Evolutionary conservation across 2,888 invertebrate genomes (phyloP).

Genomic region (Fissipunctia ypsillon): DNA sequence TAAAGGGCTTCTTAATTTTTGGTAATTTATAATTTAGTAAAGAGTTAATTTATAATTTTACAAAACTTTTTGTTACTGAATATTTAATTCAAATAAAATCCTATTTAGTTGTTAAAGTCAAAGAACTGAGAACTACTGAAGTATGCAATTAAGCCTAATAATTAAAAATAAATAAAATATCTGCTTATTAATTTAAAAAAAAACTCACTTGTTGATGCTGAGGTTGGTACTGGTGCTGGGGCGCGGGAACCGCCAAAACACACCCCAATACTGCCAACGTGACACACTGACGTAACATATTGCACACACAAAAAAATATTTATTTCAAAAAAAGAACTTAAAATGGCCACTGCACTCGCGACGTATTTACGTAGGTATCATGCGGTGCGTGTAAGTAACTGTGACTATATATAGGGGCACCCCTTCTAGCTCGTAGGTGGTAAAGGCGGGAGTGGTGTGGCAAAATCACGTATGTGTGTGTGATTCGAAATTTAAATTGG

Average conservation of each 20-base stretch:
- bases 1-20: neutral
- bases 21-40: neutral
- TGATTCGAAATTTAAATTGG: constrained; percentile 70
- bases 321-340: constrained; percentile 66
- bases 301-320: constrained; percentile 78
- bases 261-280: constrained; percentile 84
- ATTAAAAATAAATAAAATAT: neutral
- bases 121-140: too few relatives aligned
- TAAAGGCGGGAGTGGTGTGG: constrained; percentile 78
- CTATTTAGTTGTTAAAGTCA: neutral
- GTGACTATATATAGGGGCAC: constrained; percentile 88
- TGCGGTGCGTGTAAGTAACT: constrained; percentile 81
- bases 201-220: constrained; percentile 85
- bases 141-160: neutral
- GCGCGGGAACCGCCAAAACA: constrained; percentile 77
- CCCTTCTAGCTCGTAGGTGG: constrained; percentile 81
- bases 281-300: constrained; percentile 85
- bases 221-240: constrained; percentile 83
- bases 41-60: neutral
- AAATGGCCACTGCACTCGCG: constrained; percentile 82
- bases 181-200: constrained; percentile 2
- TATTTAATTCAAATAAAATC: neutral
- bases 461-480: constrained; percentile 61
- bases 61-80: neutral
- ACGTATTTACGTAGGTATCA: constrained; percentile 77